Base-by-base conservation (phyloP, 2,888 invertebrate species). In the Calephelis perditalis region DNA sequence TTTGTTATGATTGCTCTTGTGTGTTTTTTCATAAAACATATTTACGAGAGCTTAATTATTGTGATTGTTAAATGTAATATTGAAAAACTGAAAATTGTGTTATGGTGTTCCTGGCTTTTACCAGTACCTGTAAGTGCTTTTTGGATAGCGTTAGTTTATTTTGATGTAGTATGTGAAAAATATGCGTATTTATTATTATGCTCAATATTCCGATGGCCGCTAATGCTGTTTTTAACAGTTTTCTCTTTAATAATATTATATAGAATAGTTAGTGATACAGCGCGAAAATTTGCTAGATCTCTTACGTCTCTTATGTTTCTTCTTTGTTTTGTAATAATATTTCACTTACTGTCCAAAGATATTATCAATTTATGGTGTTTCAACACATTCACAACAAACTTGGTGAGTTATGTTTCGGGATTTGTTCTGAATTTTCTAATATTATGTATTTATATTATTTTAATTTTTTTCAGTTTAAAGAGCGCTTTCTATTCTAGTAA, bases 1-100 rank as follows among this genome's bases (percentile, higher is more conserved):
- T 82, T 86, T 66, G 87, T 87, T 36, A 79, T 84, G 59, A 81
- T 82, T 15, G 75, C 86, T 64, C 70, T 87, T 70, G 79, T 87
- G 65, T 81, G 84, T 61, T 84, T 84, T 67, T 83, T 87, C 63
- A 82, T 87, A n/a, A 85, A 82, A 62, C 87, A 88, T 57, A 88
- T 88, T 86, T 86, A 87, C 65, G 83, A 86, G 61, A 84, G 78
- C 67, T 73, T 88, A 65, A 81, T 88, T 55, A 77, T 85, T 65
- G 85, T 88, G 35, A 68, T 86, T 66, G 83, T 86, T 11, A 85
- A 82, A 68, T 78, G 82, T 66, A 83, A 77, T 63, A 78, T 79
- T 63, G 73, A 75, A 43, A 79, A 68, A 68, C 76, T 88, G 46
- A 76, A 78, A 62, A 81, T 73, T 68, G 78, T 82, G 44, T 68